Conservation (phyloP, 2,113 vertebrate genomes). For the Pangasianodon hypophthalmus region DNA sequence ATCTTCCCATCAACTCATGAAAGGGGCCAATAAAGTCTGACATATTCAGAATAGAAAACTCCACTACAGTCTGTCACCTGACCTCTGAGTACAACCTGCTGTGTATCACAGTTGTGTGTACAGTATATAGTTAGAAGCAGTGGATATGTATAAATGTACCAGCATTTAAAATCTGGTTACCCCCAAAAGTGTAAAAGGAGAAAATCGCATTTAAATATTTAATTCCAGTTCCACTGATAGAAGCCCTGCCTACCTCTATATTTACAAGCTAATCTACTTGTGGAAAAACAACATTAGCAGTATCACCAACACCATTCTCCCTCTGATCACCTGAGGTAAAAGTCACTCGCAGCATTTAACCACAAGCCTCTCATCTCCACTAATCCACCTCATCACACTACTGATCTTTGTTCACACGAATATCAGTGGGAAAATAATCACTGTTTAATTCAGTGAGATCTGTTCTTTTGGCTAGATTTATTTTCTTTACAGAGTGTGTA, state of each 20-base stretch:
- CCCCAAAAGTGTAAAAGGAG: too few relatives aligned
- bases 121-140: too few relatives aligned
- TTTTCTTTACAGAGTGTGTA: not conserved
- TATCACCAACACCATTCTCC: not conserved
- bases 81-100: not conserved
- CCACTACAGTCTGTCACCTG: not conserved
- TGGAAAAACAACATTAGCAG: not conserved
- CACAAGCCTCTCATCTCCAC: not conserved
- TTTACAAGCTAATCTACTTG: not conserved
- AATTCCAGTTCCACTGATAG: too few relatives aligned
- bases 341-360: not conserved
- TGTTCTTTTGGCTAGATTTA: not conserved
- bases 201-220: too few relatives aligned
- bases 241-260: not conserved
- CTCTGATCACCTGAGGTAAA: not conserved
- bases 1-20: not conserved
- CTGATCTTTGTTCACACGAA: not conserved
- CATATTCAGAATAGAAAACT: not conserved
- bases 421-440: not conserved
- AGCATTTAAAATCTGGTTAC: too few relatives aligned
- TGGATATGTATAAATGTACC: too few relatives aligned
- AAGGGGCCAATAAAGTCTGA: not conserved
- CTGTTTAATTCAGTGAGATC: not conserved
- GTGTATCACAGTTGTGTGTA: not conserved
- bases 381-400: not conserved